Evolutionary conservation across 2,888 invertebrate species (phyloP), one percentile per base, ranked within the genome.

Genomic region (Morinoia aosen): DNA sequence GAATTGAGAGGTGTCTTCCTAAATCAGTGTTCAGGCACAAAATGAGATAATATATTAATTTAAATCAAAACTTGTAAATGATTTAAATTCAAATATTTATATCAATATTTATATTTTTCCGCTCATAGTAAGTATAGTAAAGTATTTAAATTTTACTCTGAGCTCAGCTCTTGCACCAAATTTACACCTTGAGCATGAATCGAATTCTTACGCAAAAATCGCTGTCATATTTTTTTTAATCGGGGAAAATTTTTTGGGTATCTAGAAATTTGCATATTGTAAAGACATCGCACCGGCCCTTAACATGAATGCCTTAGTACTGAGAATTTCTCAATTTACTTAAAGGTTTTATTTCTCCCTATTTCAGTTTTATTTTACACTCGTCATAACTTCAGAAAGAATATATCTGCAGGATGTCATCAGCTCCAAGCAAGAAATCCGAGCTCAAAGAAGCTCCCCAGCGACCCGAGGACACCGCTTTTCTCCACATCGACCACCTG

Each of bases 401-500:
- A 76, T 33, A 25, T 76, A 25, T 7, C 76, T 76, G 76, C 76
- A 90, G 19, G 48, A 90, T 90, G 90, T 39, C 90, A 40, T 90
- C 90, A 90, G 90, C 39, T 88, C 39, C 88, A 12, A 11, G 12
- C 14, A 90, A 90, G 90, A 90, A 90, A 90, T 40, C 90, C 11
- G 33, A 16, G 25, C 19, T 33, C 16, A 90, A 90, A 40, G 14
- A 39, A 90, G 33, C 40, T 90, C 10, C 90, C 90, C 39, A 90
- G 14, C 40, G 39, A 33, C 90, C 90, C 14, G 90, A 39, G 40
- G 90, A 40, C 12, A 12, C 40, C 14, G 19, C 40, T 90, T 94
- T 57, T 39, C 64, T 95, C 25, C 95, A 95, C 64, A 61, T 95
- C 95, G 95, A 95, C 64, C 58, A 95, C 40, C 3, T 95, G 12